These are phyloP conservation scores for Branchellion lobata DNA, from an alignment of 2,888 invertebrate genomes.

Conservation along the genomic window DNA sequence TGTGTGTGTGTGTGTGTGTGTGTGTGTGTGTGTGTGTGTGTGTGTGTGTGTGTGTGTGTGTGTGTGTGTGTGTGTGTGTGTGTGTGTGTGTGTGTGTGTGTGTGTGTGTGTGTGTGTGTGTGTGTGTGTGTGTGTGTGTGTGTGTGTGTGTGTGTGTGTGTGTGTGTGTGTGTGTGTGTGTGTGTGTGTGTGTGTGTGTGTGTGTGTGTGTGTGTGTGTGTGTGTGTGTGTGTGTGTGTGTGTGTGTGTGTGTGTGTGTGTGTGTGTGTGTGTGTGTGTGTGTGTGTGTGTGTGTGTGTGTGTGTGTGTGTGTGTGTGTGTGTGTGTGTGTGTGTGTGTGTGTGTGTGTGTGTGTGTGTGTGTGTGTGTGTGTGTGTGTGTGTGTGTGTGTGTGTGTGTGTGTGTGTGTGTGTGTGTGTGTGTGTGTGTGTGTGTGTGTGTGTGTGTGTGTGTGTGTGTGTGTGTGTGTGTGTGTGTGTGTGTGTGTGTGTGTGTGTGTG, in stretches of 20 bases:
- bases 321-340: slow-evolving; percentile 23
- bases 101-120: slow-evolving; percentile 10
- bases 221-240: slow-evolving; percentile 19
- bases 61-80: slow-evolving; percentile 5
- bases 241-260: slow-evolving; percentile 23
- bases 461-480: not conserved
- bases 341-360: slow-evolving; percentile 23
- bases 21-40: not conserved
- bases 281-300: slow-evolving; percentile 23
- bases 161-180: slow-evolving; percentile 15
- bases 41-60: slow-evolving; percentile 13
- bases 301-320: slow-evolving; percentile 23
- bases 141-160: slow-evolving; percentile 15
- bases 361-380: slow-evolving; percentile 23
- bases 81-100: slow-evolving; percentile 10
- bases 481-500: not conserved
- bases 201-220: slow-evolving; percentile 18
- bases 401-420: slow-evolving; percentile 5
- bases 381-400: slow-evolving; percentile 19
- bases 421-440: not conserved
- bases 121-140: slow-evolving; percentile 4
- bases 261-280: slow-evolving; percentile 23
- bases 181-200: slow-evolving; percentile 19
- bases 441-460: not conserved
- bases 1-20: not conserved